Conservation (phyloP, 2,797 vertebrate species). For the Arnoldichthys spilopterus region DNA sequence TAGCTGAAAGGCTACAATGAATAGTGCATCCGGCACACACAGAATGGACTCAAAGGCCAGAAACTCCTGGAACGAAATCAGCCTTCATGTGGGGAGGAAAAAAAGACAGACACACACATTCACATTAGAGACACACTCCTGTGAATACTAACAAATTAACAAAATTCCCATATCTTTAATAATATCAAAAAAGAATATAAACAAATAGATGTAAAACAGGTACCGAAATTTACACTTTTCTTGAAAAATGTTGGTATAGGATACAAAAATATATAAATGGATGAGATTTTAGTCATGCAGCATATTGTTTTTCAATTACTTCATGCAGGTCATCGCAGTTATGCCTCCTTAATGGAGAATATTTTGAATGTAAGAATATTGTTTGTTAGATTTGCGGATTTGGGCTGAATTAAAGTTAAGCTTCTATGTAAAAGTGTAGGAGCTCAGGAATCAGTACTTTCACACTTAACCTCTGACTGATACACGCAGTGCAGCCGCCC, state of each 20-base stretch:
- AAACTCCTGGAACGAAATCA: conserved; percentile 99
- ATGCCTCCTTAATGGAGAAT: neutral
- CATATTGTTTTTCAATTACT: conserved; percentile 1
- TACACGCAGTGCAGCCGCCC: conserved; percentile 15
- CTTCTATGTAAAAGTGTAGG: neutral
- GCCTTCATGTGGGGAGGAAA: conserved; percentile 69
- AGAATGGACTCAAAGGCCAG: conserved; percentile 97
- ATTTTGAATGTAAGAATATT: neutral
- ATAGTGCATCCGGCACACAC: conserved; percentile 96
- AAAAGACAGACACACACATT: conserved; percentile 4
- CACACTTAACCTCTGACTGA: conserved; percentile 4
- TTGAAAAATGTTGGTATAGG: neutral
- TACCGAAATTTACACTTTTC: neutral
- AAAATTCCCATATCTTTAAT: neutral
- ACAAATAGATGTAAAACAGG: neutral
- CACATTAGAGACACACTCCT: conserved; percentile 23
- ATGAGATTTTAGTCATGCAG: neutral
- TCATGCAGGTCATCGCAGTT: conserved; percentile 1
- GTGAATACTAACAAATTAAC: neutral
- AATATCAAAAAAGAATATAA: neutral
- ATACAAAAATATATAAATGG: neutral
- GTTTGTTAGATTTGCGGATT: neutral
- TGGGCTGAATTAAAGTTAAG: neutral
- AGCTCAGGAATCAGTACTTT: conserved; percentile 14
- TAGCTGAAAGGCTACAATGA: conserved; percentile 96